Base-by-base conservation (phyloP, 2,888 invertebrate genomes). In the Cephus runcator region DNA sequence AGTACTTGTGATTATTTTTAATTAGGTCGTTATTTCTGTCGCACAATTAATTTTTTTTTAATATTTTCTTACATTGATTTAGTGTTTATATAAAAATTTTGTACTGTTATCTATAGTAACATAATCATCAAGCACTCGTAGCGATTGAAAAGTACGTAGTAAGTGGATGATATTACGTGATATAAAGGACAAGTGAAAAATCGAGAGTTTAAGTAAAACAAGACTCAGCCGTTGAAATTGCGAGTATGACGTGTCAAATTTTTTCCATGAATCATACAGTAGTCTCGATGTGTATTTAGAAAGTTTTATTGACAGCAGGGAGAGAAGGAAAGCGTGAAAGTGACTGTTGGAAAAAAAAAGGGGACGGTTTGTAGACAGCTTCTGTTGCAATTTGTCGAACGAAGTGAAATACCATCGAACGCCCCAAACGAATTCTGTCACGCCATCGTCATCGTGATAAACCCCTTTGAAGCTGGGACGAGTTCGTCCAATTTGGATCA, bases 401-500 rank as follows among this genome's bases (percentile, higher is more conserved):
- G 40, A 56, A 15, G 23, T 15, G 9, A 56, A 56, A 56, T 56
- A 56, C 2, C 23, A 23, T 23, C 56, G 23, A 23, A 23, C 56
- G 6, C 23, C 71, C 30, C 30, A 3, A 71, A 11, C 71, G 71
- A 30, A 71, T 23, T 3, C 71, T 31, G 71, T 71, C 30, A 11
- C 30, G 3, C 34, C 71, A 34, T 33, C 71, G 15, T 34, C 71
- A 34, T 71, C 34, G 11, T 71, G 71, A 11, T 71, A 30, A 71
- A 34, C 12, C 30, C 71, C 30, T 23, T 33, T 11, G 71, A 34
- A 71, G 31, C 76, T 73, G 77, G 75, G 69, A 40, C 76, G 36
- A 80, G 77, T 79, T 80, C 76, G 77, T 80, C 78, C 78, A 81
- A 81, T 78, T 80, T 80, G 71, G 78, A 77, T 75, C 74, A 80